A percentile compares a stretch with the other conserved stretches of the same genome.
Conservation (phyloP, 2,797 vertebrate species). For the Oryzias dopingdopingensis region DNA sequence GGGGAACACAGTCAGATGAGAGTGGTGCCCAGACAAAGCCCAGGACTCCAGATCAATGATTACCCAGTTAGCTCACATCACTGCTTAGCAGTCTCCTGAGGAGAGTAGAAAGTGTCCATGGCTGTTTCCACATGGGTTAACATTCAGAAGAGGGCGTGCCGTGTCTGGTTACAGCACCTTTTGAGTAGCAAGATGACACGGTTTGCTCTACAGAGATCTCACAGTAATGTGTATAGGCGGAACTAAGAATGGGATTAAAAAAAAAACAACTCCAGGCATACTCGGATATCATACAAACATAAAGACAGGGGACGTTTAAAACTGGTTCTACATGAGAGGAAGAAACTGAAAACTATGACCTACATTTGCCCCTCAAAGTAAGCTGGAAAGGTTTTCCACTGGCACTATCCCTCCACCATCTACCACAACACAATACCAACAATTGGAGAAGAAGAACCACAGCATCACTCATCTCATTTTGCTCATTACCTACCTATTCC, state of each 20-base stretch:
- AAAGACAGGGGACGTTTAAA: background rate
- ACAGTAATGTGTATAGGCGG: constrained; percentile 7
- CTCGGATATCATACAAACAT: background rate
- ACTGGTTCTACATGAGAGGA: background rate
- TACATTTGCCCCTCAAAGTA: constrained; percentile 36
- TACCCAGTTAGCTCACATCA: constrained; percentile 74
- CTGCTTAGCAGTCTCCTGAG: constrained; percentile 61
- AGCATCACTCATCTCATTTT: constrained; percentile 44
- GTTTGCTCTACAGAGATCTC: constrained; percentile 36
- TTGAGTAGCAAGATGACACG: constrained; percentile 57
- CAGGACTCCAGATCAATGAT: constrained; percentile 72
- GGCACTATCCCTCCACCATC: constrained; percentile 20
- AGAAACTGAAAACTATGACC: constrained; percentile 22
- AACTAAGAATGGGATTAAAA: background rate
- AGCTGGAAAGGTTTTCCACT: constrained; percentile 16
- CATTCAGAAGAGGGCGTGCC: constrained; percentile 63
- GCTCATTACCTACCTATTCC: constrained; percentile 56
- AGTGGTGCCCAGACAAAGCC: constrained; percentile 71
- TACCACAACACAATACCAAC: constrained; percentile 10
- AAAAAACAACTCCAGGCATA: no score
- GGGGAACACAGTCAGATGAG: constrained; percentile 66
- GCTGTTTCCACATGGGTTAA: constrained; percentile 66
- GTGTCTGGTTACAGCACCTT: constrained; percentile 59
- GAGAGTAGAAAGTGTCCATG: constrained; percentile 54
- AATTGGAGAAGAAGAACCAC: constrained; percentile 12